These are phyloP conservation scores for Sphenopsis melanotis DNA, from an alignment of 2,797 vertebrate genomes.

Conservation along the genomic window DNA sequence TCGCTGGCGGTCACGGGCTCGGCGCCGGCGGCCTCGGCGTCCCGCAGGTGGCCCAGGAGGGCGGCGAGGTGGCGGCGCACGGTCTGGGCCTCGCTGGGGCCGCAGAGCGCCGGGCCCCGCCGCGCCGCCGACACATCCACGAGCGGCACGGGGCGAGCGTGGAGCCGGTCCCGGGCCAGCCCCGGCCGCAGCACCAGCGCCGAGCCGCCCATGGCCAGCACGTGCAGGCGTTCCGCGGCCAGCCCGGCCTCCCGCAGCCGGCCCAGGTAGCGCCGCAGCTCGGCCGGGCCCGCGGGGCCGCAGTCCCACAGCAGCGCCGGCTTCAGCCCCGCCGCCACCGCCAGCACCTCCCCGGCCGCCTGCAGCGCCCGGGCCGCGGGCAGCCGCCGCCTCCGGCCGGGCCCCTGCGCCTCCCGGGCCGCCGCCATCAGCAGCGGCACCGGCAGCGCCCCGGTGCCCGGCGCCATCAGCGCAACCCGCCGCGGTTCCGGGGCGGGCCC, in stretches of 20 bases:
- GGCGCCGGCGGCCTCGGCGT: neutral
- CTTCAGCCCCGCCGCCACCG: constrained; percentile 85
- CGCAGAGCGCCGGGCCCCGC: constrained; percentile 66
- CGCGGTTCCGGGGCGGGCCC: neutral
- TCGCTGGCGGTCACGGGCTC: constrained; percentile 56
- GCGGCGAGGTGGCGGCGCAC: constrained; percentile 55
- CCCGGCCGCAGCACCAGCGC: constrained; percentile 76
- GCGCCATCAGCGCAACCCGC: neutral
- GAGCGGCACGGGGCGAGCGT: constrained; percentile 37
- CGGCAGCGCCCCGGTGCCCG: neutral
- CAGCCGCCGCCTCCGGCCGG: no score
- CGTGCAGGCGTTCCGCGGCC: constrained; percentile 68
- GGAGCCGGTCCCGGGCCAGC: constrained; percentile 43
- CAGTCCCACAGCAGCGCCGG: constrained; percentile 86
- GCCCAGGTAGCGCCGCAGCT: constrained; percentile 80
- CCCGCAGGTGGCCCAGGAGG: constrained; percentile 71
- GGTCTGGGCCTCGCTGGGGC: neutral
- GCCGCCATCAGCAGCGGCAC: neutral
- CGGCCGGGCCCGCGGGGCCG: constrained; percentile 69
- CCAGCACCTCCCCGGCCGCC: constrained; percentile 75
- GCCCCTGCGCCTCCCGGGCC: no score
- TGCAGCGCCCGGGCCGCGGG: no score
- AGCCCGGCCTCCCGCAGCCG: constrained; percentile 73
- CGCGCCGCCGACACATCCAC: constrained; percentile 78
- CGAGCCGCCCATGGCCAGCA: constrained; percentile 76